Conservation (phyloP, 2,113 vertebrate genomes). For the Eretmochelys imbricata region DNA sequence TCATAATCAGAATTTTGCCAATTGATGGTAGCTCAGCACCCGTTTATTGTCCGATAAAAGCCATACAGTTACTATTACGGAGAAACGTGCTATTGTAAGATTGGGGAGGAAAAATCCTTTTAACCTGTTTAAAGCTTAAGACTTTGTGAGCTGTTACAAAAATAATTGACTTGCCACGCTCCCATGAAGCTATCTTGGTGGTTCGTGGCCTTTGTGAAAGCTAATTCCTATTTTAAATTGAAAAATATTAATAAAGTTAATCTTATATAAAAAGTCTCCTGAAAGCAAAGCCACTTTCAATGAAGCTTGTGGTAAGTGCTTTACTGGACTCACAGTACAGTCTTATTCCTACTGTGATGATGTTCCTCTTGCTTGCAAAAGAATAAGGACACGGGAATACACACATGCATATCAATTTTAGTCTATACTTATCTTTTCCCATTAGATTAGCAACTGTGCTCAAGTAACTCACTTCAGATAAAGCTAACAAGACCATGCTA, state of each 20-base stretch:
- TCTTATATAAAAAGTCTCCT: not conserved
- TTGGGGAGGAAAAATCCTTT: not conserved
- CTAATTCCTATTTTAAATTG: not conserved
- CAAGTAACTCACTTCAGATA: conserved; percentile 7
- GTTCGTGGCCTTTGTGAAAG: not conserved
- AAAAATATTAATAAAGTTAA: not conserved
- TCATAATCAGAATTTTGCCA: not conserved
- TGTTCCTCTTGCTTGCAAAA: not conserved
- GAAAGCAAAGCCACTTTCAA: not conserved
- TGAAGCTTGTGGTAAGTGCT: not conserved
- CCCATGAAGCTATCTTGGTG: not conserved
- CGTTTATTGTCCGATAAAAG: conserved; percentile 40
- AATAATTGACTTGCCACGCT: not conserved
- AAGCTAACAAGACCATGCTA: not conserved
- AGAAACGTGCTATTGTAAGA: conserved; percentile 17
- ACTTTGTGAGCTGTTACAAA: not conserved
- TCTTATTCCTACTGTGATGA: not conserved
- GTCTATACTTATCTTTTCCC: not conserved
- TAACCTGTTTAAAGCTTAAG: not conserved
- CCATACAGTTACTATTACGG: not conserved
- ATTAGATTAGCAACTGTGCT: not conserved
- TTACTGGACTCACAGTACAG: not conserved
- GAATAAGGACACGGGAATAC: not conserved
- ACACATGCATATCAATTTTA: not conserved
- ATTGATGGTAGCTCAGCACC: not conserved